Percentiles rank a stretch among this genome's conserved stretches.
Evolutionary conservation across 1,140 invertebrate species (phyloP).

Genomic region (Limonius californicus): DNA sequence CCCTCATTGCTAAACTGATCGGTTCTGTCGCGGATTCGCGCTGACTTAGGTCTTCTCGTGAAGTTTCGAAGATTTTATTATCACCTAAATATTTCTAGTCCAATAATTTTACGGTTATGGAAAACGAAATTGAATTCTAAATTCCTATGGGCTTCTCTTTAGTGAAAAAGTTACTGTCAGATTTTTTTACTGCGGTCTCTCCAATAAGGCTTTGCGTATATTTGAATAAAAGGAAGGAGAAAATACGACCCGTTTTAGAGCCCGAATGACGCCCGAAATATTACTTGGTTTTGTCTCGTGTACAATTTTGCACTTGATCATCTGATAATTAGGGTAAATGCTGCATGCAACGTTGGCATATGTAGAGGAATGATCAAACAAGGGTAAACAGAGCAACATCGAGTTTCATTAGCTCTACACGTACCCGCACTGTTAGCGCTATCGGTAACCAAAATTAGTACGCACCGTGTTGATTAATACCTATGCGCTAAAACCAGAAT

Average conservation of each 20-base stretch:
- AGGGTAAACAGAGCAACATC: background rate
- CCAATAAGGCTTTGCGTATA: no score
- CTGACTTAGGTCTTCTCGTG: background rate
- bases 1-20: background rate
- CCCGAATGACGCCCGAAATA: no score
- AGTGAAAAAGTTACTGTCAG: background rate
- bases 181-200: background rate
- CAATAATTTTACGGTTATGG: conserved; percentile 1
- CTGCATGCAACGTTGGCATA: background rate
- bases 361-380: background rate
- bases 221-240: no score
- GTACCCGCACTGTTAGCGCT: background rate
- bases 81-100: background rate
- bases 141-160: background rate
- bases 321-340: background rate
- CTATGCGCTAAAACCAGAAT: background rate
- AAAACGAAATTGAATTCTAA: background rate
- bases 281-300: background rate
- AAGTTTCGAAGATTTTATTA: background rate
- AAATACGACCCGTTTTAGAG: no score
- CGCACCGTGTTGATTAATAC: background rate
- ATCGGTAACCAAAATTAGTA: conserved; percentile 1
- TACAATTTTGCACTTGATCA: background rate
- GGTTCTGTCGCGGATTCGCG: background rate
- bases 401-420: background rate